Evolutionary conservation across 2,113 vertebrate species (phyloP).

Genomic region (Brachyistius frenatus): DNA sequence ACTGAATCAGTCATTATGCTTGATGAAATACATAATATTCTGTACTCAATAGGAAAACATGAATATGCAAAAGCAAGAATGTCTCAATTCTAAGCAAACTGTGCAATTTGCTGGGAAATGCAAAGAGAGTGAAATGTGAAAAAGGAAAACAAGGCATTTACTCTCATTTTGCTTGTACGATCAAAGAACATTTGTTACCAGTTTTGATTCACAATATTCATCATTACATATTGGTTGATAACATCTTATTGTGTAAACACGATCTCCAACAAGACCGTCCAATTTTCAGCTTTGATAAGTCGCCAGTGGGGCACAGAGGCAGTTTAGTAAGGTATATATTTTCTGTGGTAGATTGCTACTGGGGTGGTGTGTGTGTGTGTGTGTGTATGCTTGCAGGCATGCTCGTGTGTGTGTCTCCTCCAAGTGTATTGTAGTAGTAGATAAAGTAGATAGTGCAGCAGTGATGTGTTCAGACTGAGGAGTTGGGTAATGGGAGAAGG

Average conservation of each 20-base stretch:
- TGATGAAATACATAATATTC: constrained; percentile 68
- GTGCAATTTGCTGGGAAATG: constrained; percentile 30
- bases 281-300: constrained; percentile 48
- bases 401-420: constrained; percentile 20
- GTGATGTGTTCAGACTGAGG: constrained; percentile 58
- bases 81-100: constrained; percentile 39
- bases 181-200: constrained; percentile 14
- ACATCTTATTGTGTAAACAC: constrained; percentile 41
- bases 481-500: constrained; percentile 57
- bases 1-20: constrained; percentile 59
- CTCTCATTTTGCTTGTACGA: constrained; percentile 18
- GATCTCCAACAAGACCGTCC: constrained; percentile 16
- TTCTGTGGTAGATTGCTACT: constrained; percentile 23
- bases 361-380: neutral
- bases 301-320: constrained; percentile 10
- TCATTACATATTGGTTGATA: constrained; percentile 18
- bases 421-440: constrained; percentile 19
- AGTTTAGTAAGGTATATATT: constrained; percentile 34
- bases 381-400: too few relatives aligned
- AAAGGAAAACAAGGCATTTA: constrained; percentile 8
- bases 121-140: neutral
- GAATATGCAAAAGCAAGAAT: constrained; percentile 56
- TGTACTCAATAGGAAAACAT: constrained; percentile 51
- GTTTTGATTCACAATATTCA: constrained; percentile 31
- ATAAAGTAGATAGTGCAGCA: constrained; percentile 41